Evolutionary conservation across 2,113 vertebrate species (phyloP).

Genomic region (Azemiops feae): DNA sequence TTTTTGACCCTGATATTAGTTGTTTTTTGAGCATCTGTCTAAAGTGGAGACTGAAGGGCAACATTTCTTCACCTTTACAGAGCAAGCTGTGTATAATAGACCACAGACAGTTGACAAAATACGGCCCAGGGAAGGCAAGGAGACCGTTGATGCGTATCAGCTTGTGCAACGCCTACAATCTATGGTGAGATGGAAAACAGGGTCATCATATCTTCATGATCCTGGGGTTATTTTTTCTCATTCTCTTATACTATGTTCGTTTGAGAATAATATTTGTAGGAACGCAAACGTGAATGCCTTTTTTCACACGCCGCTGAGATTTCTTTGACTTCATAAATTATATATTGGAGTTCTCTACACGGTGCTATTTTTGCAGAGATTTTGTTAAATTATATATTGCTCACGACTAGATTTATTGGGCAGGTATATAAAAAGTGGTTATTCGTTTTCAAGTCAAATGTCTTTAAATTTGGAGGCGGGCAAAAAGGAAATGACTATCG

Average conservation of each 20-base stretch:
- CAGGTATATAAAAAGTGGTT: not conserved
- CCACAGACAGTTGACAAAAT: constrained; percentile 81
- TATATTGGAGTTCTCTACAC: not conserved
- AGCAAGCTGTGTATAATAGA: constrained; percentile 93
- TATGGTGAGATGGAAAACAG: constrained; percentile 75
- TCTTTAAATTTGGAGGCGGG: not conserved
- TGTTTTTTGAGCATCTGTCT: not conserved
- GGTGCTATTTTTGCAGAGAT: not conserved
- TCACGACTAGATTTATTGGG: not conserved
- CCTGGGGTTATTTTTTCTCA: rapidly evolving
- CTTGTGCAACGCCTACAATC: constrained; percentile 92
- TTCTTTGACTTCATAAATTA: not conserved
- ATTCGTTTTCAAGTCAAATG: not conserved
- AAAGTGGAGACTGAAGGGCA: not conserved
- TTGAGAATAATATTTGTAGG: not conserved
- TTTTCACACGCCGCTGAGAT: not conserved
- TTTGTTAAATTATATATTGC: constrained; percentile 13
- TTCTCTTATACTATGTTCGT: not conserved
- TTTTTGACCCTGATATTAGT: not conserved
- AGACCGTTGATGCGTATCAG: constrained; percentile 84
- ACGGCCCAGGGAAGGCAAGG: constrained; percentile 80
- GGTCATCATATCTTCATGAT: not conserved
- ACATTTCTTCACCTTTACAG: constrained; percentile 61
- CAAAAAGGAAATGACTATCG: not conserved
- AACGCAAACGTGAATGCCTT: not conserved